Base-by-base conservation (phyloP, 2,797 vertebrate genomes). In the Leptatherina wallacei region DNA sequence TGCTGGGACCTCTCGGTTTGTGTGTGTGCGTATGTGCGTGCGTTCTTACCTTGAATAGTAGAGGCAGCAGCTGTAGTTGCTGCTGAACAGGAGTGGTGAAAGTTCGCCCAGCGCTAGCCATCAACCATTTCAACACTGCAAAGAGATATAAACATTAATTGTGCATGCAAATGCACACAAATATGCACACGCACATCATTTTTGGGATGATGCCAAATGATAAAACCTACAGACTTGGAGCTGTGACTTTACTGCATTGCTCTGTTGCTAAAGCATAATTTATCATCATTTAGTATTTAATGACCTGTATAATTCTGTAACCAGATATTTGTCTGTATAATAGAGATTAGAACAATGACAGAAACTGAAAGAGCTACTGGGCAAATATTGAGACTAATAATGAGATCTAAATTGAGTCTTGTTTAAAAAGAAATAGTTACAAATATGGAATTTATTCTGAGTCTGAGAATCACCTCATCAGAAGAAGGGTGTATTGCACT, bases 111-210 rank as follows among this genome's bases (percentile, higher is more conserved):
- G 97, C 95, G 36, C 97, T 99, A 1, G 96, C 97, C 98, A 99
- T 97, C 92, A 98, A 92, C 98, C 98, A 99, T 88, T 99, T 99
- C 80, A 99, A 85, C 88, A 99, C 97, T 98, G 89, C 83, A 88
- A 79, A 79, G 5, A 13, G 40, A 51, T 30, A 58, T 27, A 54
- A 14, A 54, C 14, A 2, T 29, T 54, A 6, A 29, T 24, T 54
- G 13, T 54, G 52, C 22, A 29, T 16, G 11, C n/a, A 29, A 14
- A 51, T 7, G 9, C 9, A 5, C 24, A 78, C 70, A 73, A n/a
- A 65, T 30, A 71, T 47, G 80, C 40, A 70, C 49, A 68, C 49
- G 60, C 13, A 52, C 9, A 76, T 38, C 32, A 73, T 20, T 73
- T 40, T 44, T 61, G 80, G 66, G 65, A 29, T 57, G 42, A 36